A percentile compares a stretch with the other conserved stretches of the same genome.
phyloP scores from a whole-genome alignment of 2,888 invertebrate species.

The Rotaria macrura region DNA sequence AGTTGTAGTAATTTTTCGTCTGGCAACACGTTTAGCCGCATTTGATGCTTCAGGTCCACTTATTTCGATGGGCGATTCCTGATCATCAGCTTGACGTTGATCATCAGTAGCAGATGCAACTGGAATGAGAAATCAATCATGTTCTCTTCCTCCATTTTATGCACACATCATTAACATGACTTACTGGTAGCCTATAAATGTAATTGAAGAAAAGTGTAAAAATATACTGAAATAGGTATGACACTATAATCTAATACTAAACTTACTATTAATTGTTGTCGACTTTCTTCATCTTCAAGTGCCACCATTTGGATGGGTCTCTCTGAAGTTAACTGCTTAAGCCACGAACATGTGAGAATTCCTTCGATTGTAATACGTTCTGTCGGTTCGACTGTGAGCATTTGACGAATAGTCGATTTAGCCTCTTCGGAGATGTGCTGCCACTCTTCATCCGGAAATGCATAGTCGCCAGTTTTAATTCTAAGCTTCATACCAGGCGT shows the following conservation, averaged over 20 bases:
- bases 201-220: too few relatives aligned
- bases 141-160: too few relatives aligned
- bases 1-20: too few relatives aligned
- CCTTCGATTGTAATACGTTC: constrained; percentile 20
- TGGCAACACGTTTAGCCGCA: not conserved
- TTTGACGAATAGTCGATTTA: constrained; percentile 21
- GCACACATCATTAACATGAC: not conserved
- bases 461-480: constrained; percentile 87
- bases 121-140: not conserved
- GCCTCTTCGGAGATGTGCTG: constrained; percentile 59
- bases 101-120: not conserved
- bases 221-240: not conserved
- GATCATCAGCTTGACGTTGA: not conserved
- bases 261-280: not conserved
- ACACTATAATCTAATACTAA: too few relatives aligned
- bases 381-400: constrained; percentile 26
- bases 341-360: not conserved
- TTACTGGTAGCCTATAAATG: not conserved
- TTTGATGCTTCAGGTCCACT: not conserved
- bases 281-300: not conserved
- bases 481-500: constrained; percentile 97
- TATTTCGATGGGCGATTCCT: not conserved
- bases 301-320: not conserved
- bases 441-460: constrained; percentile 67
- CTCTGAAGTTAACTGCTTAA: not conserved